phyloP scores from a whole-genome alignment of 2,888 invertebrate species.

The Drosophila macrospina region DNA sequence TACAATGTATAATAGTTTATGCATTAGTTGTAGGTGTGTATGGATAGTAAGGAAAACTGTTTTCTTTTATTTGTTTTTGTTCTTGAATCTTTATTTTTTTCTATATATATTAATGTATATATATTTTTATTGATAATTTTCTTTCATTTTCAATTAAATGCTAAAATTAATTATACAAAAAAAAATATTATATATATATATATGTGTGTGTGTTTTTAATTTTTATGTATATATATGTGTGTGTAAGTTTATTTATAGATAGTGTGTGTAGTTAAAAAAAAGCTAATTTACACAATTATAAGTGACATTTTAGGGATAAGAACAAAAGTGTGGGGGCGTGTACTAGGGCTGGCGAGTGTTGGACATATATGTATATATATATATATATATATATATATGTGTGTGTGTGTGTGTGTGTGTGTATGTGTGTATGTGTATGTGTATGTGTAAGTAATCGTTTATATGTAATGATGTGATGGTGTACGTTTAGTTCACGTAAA shows the following conservation, averaged over 20 bases:
- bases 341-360: slow-evolving; percentile 1
- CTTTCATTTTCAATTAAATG: slow-evolving; percentile 62
- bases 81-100: slow-evolving; percentile 41
- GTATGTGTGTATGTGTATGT: slow-evolving; percentile 8
- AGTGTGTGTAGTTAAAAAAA: slow-evolving; percentile 33
- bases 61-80: slow-evolving; percentile 44
- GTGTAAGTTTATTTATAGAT: slow-evolving; percentile 10
- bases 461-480: too few species aligned
- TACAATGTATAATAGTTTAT: slow-evolving; percentile 20
- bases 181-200: slow-evolving; percentile 18
- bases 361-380: background rate
- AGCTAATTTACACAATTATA: slow-evolving; percentile 61
- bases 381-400: background rate
- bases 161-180: slow-evolving; percentile 68
- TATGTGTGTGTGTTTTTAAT: slow-evolving; percentile 12
- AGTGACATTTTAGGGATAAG: slow-evolving; percentile 47
- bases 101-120: slow-evolving; percentile 41
- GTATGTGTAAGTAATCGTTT: background rate
- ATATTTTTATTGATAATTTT: slow-evolving; percentile 51
- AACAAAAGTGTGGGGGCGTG: slow-evolving; percentile 34
- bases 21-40: slow-evolving; percentile 11
- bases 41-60: slow-evolving; percentile 56
- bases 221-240: slow-evolving; percentile 14
- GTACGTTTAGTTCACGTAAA: too few species aligned
- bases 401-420: slow-evolving; percentile 2